These are phyloP conservation scores for Ophthalmolycus amberensis DNA, from an alignment of 2,113 vertebrate species.

Conservation along the genomic window DNA sequence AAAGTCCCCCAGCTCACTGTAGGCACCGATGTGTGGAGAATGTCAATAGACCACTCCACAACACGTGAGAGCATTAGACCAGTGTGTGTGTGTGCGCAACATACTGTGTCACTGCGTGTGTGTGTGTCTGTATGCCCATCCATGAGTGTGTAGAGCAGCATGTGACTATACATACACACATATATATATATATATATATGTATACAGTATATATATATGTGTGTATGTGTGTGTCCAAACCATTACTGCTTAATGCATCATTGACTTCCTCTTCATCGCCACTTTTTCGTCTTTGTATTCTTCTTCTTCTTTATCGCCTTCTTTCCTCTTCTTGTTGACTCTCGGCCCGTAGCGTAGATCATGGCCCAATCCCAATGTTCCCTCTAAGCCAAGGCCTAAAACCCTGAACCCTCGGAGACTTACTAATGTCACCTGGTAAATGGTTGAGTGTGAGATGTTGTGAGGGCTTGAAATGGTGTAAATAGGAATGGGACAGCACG, in stretches of 20 bases:
- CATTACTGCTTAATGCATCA: slow-evolving; percentile 11
- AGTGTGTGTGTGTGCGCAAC: slow-evolving; percentile 18
- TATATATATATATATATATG: not conserved
- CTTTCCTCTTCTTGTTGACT: slow-evolving; percentile 2
- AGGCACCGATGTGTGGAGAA: slow-evolving; percentile 43
- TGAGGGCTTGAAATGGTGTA: too few species aligned
- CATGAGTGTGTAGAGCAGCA: slow-evolving; percentile 35
- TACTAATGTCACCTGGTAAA: too few species aligned
- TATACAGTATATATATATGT: not conserved
- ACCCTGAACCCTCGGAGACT: not conserved
- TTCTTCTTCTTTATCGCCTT: not conserved
- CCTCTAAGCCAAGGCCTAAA: too few species aligned
- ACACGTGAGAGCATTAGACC: slow-evolving; percentile 46
- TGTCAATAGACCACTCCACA: slow-evolving; percentile 42
- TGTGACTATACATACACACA: not conserved
- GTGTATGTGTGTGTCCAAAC: not conserved
- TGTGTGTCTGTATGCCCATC: slow-evolving; percentile 11
- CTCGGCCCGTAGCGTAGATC: not conserved
- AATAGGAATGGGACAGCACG: not conserved
- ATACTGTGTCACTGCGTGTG: slow-evolving; percentile 7
- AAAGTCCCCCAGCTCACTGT: slow-evolving; percentile 41
- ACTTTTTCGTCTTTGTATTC: not conserved
- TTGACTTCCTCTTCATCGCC: slow-evolving; percentile 12
- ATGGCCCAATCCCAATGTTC: too few species aligned
- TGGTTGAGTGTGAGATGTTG: not conserved